Percentiles rank a stretch among this genome's conserved stretches.
These are phyloP conservation scores for Nasonia giraulti DNA, from an alignment of 1,140 invertebrate genomes.

Conservation along the genomic window DNA sequence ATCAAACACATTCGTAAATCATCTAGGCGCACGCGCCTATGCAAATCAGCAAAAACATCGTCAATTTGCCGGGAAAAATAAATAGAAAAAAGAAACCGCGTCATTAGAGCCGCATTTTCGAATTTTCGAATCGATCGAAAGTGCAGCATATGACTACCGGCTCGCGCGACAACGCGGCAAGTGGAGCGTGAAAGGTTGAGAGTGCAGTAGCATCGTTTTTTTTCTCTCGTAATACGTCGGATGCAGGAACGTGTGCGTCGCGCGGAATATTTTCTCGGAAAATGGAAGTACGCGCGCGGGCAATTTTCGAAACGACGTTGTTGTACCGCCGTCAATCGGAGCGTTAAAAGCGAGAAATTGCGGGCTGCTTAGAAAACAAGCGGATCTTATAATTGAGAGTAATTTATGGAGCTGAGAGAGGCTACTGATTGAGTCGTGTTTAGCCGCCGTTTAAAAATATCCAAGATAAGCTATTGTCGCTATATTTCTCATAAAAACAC, in stretches of 20 bases:
- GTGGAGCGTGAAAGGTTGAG: slow-evolving; percentile 41
- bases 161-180: neutral
- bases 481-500: too few relatives aligned
- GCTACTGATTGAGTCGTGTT: too few relatives aligned
- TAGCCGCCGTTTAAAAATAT: too few relatives aligned
- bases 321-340: slow-evolving; percentile 5
- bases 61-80: neutral
- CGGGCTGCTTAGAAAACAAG: neutral
- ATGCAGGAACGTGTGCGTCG: too few relatives aligned
- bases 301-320: slow-evolving; percentile 2
- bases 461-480: too few relatives aligned
- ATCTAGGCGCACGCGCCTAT: neutral
- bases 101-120: slow-evolving; percentile 3
- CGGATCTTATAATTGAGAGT: neutral
- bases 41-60: slow-evolving; percentile 7
- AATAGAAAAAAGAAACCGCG: slow-evolving; percentile 6
- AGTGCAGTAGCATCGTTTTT: slow-evolving; percentile 44
- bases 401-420: neutral
- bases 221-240: slow-evolving; percentile 1
- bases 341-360: slow-evolving; percentile 25
- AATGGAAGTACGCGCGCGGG: too few relatives aligned
- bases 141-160: slow-evolving; percentile 5
- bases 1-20: neutral
- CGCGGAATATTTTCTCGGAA: too few relatives aligned
- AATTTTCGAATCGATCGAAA: slow-evolving; percentile 40